Conservation (phyloP, 2,888 invertebrate species). For the Parapristionchus giblindavisi region DNA sequence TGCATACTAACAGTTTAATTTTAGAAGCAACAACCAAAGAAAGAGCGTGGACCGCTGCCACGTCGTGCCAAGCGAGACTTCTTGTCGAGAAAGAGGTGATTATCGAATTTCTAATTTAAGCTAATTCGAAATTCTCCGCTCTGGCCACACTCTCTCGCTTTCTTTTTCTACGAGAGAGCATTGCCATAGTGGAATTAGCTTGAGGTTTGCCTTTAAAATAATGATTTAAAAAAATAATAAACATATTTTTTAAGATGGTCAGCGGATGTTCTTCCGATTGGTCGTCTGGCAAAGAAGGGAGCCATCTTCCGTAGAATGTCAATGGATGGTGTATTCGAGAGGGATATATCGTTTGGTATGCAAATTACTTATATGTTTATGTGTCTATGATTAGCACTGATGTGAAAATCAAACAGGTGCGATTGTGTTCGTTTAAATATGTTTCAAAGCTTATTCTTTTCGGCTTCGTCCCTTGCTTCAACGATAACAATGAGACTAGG, state of each 20-base stretch:
- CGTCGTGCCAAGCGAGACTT: conserved; percentile 59
- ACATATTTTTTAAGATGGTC: conserved; percentile 50
- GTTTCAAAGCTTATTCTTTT: no score
- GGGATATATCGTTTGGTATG: conserved; percentile 71
- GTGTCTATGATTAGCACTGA: no score
- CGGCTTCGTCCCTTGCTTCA: no score
- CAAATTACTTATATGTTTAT: no score
- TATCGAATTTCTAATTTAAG: not conserved
- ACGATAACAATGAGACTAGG: conserved; percentile 33
- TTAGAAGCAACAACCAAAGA: conserved; percentile 62
- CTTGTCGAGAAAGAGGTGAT: conserved; percentile 52
- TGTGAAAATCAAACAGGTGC: no score
- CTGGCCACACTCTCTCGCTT: not conserved
- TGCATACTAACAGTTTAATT: not conserved
- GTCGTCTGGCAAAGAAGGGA: conserved; percentile 71
- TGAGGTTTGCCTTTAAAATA: not conserved
- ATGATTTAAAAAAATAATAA: not conserved
- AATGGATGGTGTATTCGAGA: conserved; percentile 70
- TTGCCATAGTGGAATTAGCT: no score
- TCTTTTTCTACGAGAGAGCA: not conserved
- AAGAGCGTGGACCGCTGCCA: conserved; percentile 57
- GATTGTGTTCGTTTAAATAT: no score
- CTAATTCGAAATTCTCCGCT: not conserved
- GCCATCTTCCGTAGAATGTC: conserved; percentile 71
- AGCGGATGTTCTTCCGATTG: conserved; percentile 70